Conservation (phyloP, 1,140 invertebrate species). For the Amphibalanus amphitrite region DNA sequence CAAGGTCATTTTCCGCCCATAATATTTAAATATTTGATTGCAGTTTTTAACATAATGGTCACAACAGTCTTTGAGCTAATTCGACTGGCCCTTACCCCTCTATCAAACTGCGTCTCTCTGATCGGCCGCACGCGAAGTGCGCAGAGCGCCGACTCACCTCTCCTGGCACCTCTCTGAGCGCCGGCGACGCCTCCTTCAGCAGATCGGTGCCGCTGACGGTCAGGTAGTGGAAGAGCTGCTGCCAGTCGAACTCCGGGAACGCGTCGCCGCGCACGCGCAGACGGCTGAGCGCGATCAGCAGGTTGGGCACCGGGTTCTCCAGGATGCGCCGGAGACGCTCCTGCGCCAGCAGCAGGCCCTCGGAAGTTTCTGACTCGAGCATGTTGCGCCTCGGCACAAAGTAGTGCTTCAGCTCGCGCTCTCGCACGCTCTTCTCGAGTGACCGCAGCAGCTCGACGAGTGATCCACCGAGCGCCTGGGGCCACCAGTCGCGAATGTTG, state of each 20-base stretch:
- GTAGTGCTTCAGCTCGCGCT: conserved; percentile 43
- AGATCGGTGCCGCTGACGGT: neutral
- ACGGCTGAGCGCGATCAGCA: conserved; percentile 44
- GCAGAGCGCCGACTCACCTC: neutral
- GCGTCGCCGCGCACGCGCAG: conserved; percentile 21
- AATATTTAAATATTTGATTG: no score
- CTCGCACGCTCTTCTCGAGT: conserved; percentile 30
- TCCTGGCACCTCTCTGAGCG: neutral
- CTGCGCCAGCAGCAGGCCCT: conserved; percentile 41
- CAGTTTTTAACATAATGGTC: no score
- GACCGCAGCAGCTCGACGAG: conserved; percentile 39
- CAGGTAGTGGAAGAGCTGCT: neutral
- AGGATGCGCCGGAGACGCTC: conserved; percentile 43
- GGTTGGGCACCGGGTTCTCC: conserved; percentile 47
- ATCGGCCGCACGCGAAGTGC: no score
- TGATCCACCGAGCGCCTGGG: conserved; percentile 45
- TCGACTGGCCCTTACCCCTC: no score
- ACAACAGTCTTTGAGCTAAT: no score
- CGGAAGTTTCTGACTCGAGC: conserved; percentile 44
- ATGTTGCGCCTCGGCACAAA: conserved; percentile 52
- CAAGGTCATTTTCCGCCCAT: no score
- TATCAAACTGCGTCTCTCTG: no score
- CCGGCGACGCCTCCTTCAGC: neutral
- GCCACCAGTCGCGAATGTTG: conserved; percentile 44
- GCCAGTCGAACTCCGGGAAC: neutral